Evolutionary conservation across 2,797 vertebrate species (phyloP).

Genomic region (Scyliorhinus canicula): DNA sequence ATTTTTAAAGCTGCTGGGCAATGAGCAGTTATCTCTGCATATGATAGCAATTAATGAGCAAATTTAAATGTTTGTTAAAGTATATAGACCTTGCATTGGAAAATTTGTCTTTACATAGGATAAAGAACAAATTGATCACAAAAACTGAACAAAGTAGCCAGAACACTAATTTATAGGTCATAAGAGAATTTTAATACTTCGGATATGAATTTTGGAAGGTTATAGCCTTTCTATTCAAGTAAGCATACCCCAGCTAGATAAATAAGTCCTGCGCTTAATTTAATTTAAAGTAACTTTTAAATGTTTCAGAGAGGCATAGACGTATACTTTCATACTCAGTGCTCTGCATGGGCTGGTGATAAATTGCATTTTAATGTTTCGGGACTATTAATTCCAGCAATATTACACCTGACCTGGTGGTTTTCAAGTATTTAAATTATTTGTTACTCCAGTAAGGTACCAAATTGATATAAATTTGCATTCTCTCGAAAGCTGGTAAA

Average conservation of each 20-base stretch:
- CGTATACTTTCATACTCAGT: constrained; percentile 39
- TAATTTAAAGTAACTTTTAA: constrained; percentile 28
- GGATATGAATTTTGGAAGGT: not conserved
- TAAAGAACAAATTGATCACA: not conserved
- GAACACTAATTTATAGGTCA: not conserved
- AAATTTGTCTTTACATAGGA: not conserved
- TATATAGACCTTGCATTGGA: not conserved
- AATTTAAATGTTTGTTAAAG: not conserved
- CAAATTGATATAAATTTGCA: constrained; percentile 45
- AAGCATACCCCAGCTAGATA: not conserved
- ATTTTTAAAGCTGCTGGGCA: not conserved
- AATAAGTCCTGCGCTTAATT: constrained; percentile 40
- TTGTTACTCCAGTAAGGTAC: constrained; percentile 46
- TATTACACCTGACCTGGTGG: constrained; percentile 42
- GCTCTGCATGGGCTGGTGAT: constrained; percentile 41
- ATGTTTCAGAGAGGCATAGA: constrained; percentile 36
- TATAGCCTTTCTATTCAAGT: not conserved
- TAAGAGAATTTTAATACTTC: constrained; percentile 3
- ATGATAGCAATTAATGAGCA: not conserved
- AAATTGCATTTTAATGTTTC: constrained; percentile 44
- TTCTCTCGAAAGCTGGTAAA: constrained; percentile 45
- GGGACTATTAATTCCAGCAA: constrained; percentile 44
- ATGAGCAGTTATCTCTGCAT: not conserved
- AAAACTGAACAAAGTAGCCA: not conserved
- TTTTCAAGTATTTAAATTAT: constrained; percentile 45